Conservation (phyloP, 2,888 invertebrate genomes). For the Eilema sororculum region DNA sequence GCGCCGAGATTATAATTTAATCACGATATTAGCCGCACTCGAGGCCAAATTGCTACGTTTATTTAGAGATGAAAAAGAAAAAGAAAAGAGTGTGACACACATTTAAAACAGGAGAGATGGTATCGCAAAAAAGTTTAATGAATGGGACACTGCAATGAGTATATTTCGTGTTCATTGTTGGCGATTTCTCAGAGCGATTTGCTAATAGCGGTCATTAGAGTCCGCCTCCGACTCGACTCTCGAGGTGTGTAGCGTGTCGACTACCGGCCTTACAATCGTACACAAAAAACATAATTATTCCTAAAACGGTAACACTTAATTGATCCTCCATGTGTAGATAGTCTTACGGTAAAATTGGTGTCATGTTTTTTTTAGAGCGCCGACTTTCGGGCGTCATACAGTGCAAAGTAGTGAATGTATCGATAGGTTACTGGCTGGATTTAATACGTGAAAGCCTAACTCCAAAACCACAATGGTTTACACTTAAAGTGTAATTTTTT, state of each 20-base stretch:
- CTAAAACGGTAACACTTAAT: conserved; percentile 82
- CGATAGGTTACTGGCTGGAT: conserved; percentile 60
- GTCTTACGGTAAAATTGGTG: conserved; percentile 74
- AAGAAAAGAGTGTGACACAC: conserved; percentile 74
- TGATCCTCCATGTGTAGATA: conserved; percentile 70
- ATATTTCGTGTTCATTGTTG: conserved; percentile 83
- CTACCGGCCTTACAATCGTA: conserved; percentile 71
- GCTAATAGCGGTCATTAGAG: conserved; percentile 80
- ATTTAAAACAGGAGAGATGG: conserved; percentile 75
- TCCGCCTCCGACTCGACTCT: conserved; percentile 66
- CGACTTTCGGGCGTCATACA: conserved; percentile 58
- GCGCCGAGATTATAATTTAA: conserved; percentile 77
- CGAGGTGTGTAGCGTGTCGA: conserved; percentile 70
- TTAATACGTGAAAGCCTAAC: conserved; percentile 55
- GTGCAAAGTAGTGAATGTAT: conserved; percentile 58
- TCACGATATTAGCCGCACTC: conserved; percentile 71
- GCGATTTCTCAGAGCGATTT: conserved; percentile 82
- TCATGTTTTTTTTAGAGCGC: conserved; percentile 63
- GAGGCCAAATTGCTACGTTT: conserved; percentile 74
- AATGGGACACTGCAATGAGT: conserved; percentile 78
- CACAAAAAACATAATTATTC: conserved; percentile 81
- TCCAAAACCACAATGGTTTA: conserved; percentile 49
- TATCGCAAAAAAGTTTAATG: conserved; percentile 76
- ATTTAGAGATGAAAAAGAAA: conserved; percentile 65
- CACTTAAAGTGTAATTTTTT: conserved; percentile 40